phyloP scores from a whole-genome alignment of 2,113 vertebrate genomes.

The Nycticryphes semicollaris region DNA sequence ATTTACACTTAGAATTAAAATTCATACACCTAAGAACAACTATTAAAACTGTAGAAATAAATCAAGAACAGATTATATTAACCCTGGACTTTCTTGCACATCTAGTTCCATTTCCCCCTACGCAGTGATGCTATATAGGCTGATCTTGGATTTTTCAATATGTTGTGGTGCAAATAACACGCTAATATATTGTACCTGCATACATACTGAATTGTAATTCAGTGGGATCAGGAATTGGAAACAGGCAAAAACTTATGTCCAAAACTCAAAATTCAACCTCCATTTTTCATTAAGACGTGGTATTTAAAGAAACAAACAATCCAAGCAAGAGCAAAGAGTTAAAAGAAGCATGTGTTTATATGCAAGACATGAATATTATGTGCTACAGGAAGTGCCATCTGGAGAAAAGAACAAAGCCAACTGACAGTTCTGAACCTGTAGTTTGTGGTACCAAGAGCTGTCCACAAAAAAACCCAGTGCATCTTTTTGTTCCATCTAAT shows the following conservation, averaged over 20 bases:
- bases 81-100: background rate
- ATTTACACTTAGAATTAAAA: background rate
- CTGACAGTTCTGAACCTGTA: background rate
- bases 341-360: background rate
- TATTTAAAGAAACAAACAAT: background rate
- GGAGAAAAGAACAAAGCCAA: background rate
- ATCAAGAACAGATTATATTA: background rate
- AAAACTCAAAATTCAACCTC: background rate
- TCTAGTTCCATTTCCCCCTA: background rate
- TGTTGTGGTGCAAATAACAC: background rate
- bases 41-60: background rate
- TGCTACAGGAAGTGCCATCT: background rate
- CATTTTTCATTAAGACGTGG: background rate
- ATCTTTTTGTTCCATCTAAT: background rate
- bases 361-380: background rate
- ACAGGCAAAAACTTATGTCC: accelerated
- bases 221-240: background rate
- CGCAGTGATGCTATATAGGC: background rate
- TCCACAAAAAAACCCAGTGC: no score
- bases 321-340: background rate
- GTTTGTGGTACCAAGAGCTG: background rate
- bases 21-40: background rate
- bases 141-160: background rate
- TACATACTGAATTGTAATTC: background rate
- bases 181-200: background rate